A percentile compares a stretch with the other conserved stretches of the same genome.
These are phyloP conservation scores for Eulemur albifrons DNA, from an alignment of 2,797 vertebrate species.

Conservation along the genomic window DNA sequence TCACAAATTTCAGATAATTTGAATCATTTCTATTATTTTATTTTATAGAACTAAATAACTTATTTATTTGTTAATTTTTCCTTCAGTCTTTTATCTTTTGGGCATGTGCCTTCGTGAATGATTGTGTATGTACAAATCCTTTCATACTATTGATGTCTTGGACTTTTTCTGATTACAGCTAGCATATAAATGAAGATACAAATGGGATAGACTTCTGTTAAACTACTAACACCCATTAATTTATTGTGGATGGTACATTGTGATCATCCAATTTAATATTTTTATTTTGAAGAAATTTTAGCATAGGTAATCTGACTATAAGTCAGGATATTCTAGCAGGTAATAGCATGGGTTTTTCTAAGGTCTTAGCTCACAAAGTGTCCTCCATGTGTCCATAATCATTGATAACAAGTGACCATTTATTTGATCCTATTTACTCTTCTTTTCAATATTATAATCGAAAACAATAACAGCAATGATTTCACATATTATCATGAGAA, in stretches of 20 bases:
- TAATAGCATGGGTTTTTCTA: neutral
- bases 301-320: neutral
- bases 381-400: neutral
- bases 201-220: neutral
- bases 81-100: neutral
- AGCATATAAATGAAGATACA: neutral
- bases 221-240: neutral
- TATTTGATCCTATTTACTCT: neutral
- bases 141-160: neutral
- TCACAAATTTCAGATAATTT: neutral
- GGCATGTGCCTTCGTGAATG: neutral
- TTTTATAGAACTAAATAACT: neutral
- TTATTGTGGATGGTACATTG: neutral
- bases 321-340: neutral
- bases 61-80: neutral
- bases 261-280: neutral
- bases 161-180: neutral
- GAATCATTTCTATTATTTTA: neutral
- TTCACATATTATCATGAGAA: neutral
- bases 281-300: neutral
- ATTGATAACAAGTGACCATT: neutral
- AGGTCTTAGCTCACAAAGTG: neutral
- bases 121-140: neutral
- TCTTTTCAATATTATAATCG: neutral
- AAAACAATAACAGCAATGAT: neutral